Conservation (phyloP, 2,797 vertebrate species). For the Muscicapa comitata region DNA sequence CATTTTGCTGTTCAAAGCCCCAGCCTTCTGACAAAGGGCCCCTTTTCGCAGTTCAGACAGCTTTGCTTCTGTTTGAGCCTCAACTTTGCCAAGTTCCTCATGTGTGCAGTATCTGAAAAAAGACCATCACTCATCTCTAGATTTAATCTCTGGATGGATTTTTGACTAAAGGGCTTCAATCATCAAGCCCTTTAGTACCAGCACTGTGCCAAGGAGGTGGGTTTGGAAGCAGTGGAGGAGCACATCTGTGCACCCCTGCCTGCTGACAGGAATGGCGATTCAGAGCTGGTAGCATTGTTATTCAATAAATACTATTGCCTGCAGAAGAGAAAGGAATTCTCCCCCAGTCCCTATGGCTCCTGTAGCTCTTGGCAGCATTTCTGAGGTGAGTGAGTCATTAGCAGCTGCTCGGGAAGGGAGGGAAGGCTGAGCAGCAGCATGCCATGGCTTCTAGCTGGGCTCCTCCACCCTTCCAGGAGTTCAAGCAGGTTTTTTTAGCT, state of each 20-base stretch:
- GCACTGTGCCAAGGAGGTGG: neutral
- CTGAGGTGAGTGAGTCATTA: conserved; percentile 50
- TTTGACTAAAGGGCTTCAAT: neutral
- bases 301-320: neutral
- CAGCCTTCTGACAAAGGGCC: neutral
- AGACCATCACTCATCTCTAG: neutral
- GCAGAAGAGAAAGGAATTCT: conserved; percentile 29
- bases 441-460: neutral
- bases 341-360: neutral
- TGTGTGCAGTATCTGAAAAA: neutral
- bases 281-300: conserved; percentile 32
- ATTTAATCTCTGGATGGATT: neutral
- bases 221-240: neutral
- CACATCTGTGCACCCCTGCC: neutral
- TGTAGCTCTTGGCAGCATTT: conserved; percentile 33
- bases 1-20: neutral
- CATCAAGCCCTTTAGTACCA: neutral
- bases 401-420: conserved; percentile 3
- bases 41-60: neutral
- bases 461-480: conserved; percentile 10
- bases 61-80: conserved; percentile 5
- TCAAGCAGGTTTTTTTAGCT: neutral
- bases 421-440: neutral
- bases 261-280: neutral
- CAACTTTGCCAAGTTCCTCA: neutral